Evolutionary conservation across 2,888 invertebrate genomes (phyloP).

Genomic region (Gryllus longicercus): DNA sequence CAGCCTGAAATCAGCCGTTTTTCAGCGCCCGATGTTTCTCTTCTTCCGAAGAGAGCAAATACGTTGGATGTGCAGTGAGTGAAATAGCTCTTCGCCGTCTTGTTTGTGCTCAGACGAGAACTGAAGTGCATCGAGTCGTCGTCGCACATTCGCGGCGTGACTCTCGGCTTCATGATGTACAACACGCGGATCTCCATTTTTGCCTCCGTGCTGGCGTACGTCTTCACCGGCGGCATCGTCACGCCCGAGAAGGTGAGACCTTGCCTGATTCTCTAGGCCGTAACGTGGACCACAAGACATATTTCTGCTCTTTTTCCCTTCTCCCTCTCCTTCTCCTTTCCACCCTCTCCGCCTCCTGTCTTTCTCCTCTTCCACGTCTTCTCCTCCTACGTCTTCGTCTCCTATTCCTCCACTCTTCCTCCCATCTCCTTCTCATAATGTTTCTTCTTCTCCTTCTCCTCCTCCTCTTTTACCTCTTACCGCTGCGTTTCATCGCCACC

Average conservation of each 20-base stretch:
- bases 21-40: too few species aligned
- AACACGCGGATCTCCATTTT: constrained; percentile 68
- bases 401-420: neutral
- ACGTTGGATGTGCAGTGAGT: neutral
- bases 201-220: constrained; percentile 62
- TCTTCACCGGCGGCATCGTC: constrained; percentile 58
- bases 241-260: constrained; percentile 56
- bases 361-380: neutral
- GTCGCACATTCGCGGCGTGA: constrained; percentile 59
- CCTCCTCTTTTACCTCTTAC: neutral
- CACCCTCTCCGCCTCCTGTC: neutral
- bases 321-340: too few species aligned
- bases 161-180: constrained; percentile 62
- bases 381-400: neutral
- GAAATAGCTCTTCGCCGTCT: neutral
- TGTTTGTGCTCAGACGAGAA: constrained; percentile 57
- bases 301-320: too few species aligned
- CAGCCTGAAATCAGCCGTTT: too few species aligned
- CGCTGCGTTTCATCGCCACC: neutral
- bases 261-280: too few species aligned
- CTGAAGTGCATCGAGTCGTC: constrained; percentile 67
- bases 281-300: too few species aligned
- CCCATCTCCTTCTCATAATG: neutral
- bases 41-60: too few species aligned
- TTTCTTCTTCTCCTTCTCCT: neutral